Base-by-base conservation (phyloP, 2,888 invertebrate genomes). In the Muschampia plurimacula region DNA sequence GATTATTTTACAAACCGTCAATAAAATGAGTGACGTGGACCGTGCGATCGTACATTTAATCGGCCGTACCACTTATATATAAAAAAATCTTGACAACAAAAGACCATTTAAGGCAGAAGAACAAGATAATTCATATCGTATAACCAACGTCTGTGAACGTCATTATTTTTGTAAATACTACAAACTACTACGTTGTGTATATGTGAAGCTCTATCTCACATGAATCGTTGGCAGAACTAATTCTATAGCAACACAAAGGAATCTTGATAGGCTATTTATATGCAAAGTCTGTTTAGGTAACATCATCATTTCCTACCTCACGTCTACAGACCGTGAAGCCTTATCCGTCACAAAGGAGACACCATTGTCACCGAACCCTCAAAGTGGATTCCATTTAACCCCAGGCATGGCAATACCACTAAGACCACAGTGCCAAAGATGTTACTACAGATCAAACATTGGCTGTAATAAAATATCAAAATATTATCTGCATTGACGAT, bases 331-430 rank as follows among this genome's bases (percentile, higher is more conserved):
- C n/a, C n/a, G 55, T 10, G 39, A 41, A 62, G 62, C 62, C 28
- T 59, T 67, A 28, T 68, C 32, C 60, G 15, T 60, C 32, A 57
- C 44, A 68, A 68, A 68, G 68, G 68, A 60, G 59, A n/a, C n/a
- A 15, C 57, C 22, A 44, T 59, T 59, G 67, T 59, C 12, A 67
- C 12, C 46, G 67, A 60, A 15, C 12, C 60, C 36, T 60, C 68
- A 68, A 68, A 68, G 68, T 41, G 59, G 67, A 67, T 67, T 41
- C 67, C 67, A 44, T 67, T 67, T 57, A 67, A 44, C 67, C 67
- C 57, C 12, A 22, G 39, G 57, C 44, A 59, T 59, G 28, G 32
- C 44, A 67, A 67, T 67, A 55, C 36, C 22, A 41, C 41, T 59
- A 36, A 59, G 32, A 59, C 5, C 2, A 13, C 55, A 55, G 12